A percentile compares a stretch with the other conserved stretches of the same genome.
Conservation (phyloP, 2,797 vertebrate genomes). For the Anisognathus igniventris region DNA sequence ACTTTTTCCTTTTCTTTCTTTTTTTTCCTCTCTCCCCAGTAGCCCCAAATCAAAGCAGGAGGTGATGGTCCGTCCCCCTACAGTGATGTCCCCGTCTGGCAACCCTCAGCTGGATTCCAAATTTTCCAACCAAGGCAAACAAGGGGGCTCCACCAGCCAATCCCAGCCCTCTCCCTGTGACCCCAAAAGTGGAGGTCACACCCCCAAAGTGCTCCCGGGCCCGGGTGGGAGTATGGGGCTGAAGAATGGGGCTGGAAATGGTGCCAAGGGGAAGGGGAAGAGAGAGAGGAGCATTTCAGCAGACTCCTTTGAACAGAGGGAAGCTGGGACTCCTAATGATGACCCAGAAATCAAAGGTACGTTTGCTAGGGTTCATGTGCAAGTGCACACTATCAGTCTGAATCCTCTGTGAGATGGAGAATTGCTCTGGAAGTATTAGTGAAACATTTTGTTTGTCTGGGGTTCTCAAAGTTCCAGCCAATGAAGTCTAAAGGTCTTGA, state of each 20-base stretch:
- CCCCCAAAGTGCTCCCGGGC: conserved; percentile 89
- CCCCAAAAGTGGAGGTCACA: conserved; percentile 88
- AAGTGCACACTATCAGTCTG: background rate
- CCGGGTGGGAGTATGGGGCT: conserved; percentile 93
- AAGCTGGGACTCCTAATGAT: conserved; percentile 89
- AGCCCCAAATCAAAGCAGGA: conserved; percentile 99
- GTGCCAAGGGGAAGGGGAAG: conserved; percentile 97
- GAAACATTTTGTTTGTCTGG: background rate
- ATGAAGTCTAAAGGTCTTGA: background rate
- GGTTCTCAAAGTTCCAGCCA: background rate
- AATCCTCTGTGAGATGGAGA: background rate
- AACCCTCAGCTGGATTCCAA: conserved; percentile 98
- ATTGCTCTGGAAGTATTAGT: background rate
- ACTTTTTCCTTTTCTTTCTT: background rate
- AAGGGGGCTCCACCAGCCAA: conserved; percentile 93
- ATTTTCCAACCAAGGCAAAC: conserved; percentile 98
- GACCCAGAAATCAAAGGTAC: conserved; percentile 92
- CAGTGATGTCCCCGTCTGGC: conserved; percentile 98
- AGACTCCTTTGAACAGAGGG: conserved; percentile 96
- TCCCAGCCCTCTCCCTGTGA: conserved; percentile 97
- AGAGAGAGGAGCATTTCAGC: conserved; percentile 95
- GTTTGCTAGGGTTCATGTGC: background rate
- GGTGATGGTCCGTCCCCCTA: conserved; percentile 98
- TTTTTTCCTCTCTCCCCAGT: conserved; percentile 65
- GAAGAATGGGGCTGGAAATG: conserved; percentile 93